Evolutionary conservation across 2,888 invertebrate species (phyloP).

Genomic region (Scaptomyza reducta): DNA sequence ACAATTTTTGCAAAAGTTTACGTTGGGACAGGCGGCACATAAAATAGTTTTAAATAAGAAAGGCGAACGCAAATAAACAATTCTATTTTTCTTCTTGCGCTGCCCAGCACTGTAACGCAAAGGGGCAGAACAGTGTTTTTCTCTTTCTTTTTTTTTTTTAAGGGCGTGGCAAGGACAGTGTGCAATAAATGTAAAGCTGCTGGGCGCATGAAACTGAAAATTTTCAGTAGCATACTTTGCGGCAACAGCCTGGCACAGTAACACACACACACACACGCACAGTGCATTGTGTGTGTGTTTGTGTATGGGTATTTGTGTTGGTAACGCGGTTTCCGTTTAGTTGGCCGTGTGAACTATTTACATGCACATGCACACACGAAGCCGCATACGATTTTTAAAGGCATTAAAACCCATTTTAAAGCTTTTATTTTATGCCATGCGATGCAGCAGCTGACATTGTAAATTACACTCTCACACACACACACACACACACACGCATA

Average conservation of each 20-base stretch:
- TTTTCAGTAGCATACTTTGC: constrained; percentile 70
- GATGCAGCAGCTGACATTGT: constrained; percentile 41
- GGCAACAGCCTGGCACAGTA: constrained; percentile 64
- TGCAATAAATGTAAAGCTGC: constrained; percentile 69
- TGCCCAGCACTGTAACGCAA: constrained; percentile 29
- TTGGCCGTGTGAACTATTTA: constrained; percentile 73
- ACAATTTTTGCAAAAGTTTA: constrained; percentile 65
- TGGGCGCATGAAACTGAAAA: constrained; percentile 76
- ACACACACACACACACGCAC: constrained; percentile 38
- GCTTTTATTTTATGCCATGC: constrained; percentile 34
- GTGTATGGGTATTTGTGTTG: no score
- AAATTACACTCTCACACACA: constrained; percentile 39
- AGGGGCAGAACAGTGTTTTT: constrained; percentile 8
- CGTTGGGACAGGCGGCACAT: constrained; percentile 69
- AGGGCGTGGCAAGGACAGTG: constrained; percentile 49
- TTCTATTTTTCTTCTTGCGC: constrained; percentile 68
- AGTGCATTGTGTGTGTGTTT: constrained; percentile 19
- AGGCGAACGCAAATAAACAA: constrained; percentile 75
- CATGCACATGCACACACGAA: constrained; percentile 35
- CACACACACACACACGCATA: background rate
- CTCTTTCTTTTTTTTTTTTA: background rate
- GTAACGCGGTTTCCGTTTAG: constrained; percentile 64
- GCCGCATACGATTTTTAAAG: constrained; percentile 42
- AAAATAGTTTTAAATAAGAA: constrained; percentile 78
- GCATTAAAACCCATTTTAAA: constrained; percentile 47